Percentiles rank a stretch among this genome's conserved stretches.
Evolutionary conservation across 92 coral and sea anemone species (phyloP).

Genomic region (Bergia puertoricense): DNA sequence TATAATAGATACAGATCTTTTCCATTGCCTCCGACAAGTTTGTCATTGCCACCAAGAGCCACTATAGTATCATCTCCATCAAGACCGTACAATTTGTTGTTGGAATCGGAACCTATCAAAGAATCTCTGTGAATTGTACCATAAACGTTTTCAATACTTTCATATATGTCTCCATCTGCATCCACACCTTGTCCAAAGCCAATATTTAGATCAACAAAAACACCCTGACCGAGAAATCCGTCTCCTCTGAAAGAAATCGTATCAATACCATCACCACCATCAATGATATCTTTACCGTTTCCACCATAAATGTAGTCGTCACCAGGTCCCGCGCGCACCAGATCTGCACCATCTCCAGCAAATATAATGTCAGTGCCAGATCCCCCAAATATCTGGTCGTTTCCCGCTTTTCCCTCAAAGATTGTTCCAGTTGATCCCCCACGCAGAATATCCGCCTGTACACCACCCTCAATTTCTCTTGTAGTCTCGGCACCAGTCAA

Average conservation of each 20-base stretch:
- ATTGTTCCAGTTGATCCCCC: too few relatives aligned
- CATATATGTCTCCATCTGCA: conserved; percentile 58
- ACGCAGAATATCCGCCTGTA: too few relatives aligned
- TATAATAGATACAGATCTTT: conserved; percentile 47
- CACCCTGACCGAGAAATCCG: conserved; percentile 39
- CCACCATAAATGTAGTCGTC: conserved; percentile 62
- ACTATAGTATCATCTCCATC: conserved; percentile 45
- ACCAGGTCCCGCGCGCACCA: conserved; percentile 25
- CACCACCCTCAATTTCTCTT: too few relatives aligned
- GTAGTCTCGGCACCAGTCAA: too few relatives aligned
- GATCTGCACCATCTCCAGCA: too few relatives aligned
- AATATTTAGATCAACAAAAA: conserved; percentile 27
- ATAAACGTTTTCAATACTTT: conserved; percentile 56
- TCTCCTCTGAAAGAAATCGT: conserved; percentile 54
- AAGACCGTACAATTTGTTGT: conserved; percentile 49
- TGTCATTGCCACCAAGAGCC: conserved; percentile 51
- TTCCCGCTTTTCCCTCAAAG: too few relatives aligned
- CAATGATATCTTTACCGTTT: conserved; percentile 39
- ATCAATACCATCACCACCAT: conserved; percentile 57
- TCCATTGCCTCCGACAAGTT: conserved; percentile 61
- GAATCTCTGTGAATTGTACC: conserved; percentile 58
- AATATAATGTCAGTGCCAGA: too few relatives aligned
- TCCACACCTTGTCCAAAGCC: conserved; percentile 64
- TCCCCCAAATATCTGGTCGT: too few relatives aligned
- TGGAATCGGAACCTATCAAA: conserved; percentile 49